These are phyloP conservation scores for Apocrypta bakeri DNA, from an alignment of 1,140 invertebrate genomes.

Conservation along the genomic window DNA sequence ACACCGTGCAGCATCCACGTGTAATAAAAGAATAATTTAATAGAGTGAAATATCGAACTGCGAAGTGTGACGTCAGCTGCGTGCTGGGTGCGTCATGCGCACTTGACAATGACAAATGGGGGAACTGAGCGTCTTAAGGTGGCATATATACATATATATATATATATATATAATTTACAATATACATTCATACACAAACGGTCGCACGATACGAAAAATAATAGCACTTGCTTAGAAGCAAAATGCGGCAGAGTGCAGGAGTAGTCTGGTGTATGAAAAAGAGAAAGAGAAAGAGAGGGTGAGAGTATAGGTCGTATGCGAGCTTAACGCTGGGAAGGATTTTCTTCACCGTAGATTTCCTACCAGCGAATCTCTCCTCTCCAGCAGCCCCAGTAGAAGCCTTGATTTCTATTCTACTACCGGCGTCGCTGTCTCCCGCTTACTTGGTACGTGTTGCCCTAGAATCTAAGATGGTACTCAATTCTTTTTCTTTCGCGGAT, in stretches of 20 bases:
- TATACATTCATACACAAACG: background rate
- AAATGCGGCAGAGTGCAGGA: constrained; percentile 11
- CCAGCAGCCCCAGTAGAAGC: background rate
- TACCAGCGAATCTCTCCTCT: constrained; percentile 6
- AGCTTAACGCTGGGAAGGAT: constrained; percentile 35
- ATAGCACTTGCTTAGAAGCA: constrained; percentile 32
- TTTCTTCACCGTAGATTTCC: constrained; percentile 32
- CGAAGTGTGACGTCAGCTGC: background rate
- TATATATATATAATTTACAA: background rate
- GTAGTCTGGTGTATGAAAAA: too few relatives aligned
- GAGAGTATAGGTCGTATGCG: background rate
- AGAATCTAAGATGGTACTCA: background rate
- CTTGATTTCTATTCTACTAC: constrained; percentile 43
- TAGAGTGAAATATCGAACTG: constrained; percentile 7
- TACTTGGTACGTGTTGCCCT: background rate
- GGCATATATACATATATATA: background rate
- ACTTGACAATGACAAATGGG: constrained; percentile 31
- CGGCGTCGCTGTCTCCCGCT: background rate
- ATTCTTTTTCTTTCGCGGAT: background rate
- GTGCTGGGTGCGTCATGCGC: background rate
- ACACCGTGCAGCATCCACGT: background rate
- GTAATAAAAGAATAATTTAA: constrained; percentile 25
- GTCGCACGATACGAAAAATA: constrained; percentile 7
- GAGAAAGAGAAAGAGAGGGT: background rate
- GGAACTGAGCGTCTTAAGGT: background rate